phyloP scores from a whole-genome alignment of 2,797 vertebrate species.

The Prionace glauca region DNA sequence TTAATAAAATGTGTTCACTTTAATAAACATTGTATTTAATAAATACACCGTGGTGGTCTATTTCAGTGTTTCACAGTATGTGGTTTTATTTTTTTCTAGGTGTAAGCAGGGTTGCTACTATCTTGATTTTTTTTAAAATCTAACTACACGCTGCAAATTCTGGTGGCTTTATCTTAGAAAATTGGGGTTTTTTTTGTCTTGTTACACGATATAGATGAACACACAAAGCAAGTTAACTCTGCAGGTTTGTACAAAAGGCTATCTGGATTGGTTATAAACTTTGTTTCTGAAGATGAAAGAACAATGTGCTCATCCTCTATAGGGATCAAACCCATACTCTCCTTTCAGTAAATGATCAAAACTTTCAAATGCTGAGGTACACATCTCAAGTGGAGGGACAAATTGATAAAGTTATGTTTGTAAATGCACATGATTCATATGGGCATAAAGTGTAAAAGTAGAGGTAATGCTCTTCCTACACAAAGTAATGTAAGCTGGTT shows the following conservation, averaged over 20 bases:
- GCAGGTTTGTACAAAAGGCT: neutral
- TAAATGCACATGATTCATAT: neutral
- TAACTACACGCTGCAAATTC: neutral
- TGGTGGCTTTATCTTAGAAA: neutral
- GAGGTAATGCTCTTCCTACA: neutral
- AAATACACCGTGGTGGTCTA: neutral
- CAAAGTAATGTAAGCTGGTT: neutral
- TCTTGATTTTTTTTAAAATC: neutral
- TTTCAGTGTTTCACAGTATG: neutral
- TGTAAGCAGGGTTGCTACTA: neutral
- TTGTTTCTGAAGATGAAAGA: neutral
- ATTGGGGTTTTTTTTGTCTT: neutral
- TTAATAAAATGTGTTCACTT: constrained; percentile 38
- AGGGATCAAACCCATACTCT: neutral
- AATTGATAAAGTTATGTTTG: neutral
- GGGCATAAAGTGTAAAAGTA: neutral
- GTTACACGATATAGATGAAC: neutral
- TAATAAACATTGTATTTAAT: constrained; percentile 36
- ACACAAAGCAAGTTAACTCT: neutral
- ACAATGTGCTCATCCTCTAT: neutral
- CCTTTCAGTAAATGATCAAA: neutral
- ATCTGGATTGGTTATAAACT: neutral
- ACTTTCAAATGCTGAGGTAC: neutral
- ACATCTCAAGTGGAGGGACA: neutral
- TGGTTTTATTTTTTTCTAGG: neutral